Percentiles rank a stretch among this genome's conserved stretches.
Conservation (phyloP, 2,797 vertebrate species). For the Geotrypetes seraphini region DNA sequence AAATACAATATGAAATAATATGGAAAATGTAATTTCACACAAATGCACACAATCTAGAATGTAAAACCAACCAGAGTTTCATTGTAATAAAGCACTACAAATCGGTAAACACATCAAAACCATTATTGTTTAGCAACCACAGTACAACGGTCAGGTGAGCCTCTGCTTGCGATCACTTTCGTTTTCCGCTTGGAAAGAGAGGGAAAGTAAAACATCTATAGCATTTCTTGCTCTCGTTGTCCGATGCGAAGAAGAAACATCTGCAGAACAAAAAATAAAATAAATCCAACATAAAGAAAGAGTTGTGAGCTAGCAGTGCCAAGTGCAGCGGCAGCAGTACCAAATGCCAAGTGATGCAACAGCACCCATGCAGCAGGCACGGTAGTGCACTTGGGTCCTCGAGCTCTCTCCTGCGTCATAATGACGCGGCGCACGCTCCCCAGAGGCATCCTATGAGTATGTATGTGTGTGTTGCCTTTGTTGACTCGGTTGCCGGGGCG, state of each 20-base stretch:
- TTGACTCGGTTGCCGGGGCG: slow-evolving; percentile 34
- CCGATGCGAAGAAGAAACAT: too few species aligned
- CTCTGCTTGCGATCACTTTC: background rate
- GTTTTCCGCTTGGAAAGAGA: background rate
- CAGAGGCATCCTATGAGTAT: background rate
- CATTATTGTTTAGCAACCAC: slow-evolving; percentile 7
- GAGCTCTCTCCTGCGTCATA: slow-evolving; percentile 5
- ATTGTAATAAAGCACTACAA: slow-evolving; percentile 9
- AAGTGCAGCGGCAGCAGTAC: background rate
- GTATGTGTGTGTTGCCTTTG: slow-evolving; percentile 28
- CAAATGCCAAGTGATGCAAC: background rate
- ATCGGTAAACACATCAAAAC: slow-evolving; percentile 1
- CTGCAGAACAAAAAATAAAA: too few species aligned
- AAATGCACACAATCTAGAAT: slow-evolving; percentile 2
- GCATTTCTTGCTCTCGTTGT: too few species aligned
- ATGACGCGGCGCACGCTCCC: background rate
- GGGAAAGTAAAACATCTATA: too few species aligned
- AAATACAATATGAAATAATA: too few species aligned
- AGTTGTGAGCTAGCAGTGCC: too few species aligned
- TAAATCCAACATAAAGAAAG: too few species aligned
- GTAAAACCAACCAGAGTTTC: slow-evolving; percentile 12
- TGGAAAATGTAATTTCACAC: too few species aligned
- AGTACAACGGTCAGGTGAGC: background rate
- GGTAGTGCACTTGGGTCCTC: background rate
- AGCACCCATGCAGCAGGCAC: background rate